Base-by-base conservation (phyloP, 1,140 invertebrate species). In the Polyergus mexicanus region DNA sequence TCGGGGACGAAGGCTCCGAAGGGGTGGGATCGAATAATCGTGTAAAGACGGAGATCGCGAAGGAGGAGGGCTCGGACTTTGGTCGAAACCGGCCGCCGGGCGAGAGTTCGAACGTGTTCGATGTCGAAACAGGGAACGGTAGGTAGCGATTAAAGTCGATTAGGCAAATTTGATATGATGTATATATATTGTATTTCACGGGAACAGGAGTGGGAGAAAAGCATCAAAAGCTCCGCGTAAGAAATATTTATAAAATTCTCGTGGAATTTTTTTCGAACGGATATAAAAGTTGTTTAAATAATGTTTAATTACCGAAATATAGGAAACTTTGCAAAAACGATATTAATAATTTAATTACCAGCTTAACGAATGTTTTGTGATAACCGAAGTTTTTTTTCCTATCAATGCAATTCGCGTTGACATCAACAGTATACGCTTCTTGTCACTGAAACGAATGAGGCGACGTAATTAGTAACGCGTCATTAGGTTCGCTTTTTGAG, bases 111-210 rank as follows among this genome's bases (percentile, higher is more conserved):
- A 38, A 44, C 19, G n/a, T 19, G 7, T 56, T 47, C 7, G 75
- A 68, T 86, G 88, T 89, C 83, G 75, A 65, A 22, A 74, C 68
- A 28, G 58, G 25, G 28, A 83, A 83, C 54, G 78, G 78, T 83
- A 83, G 54, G 78, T 72, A 44, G 11, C 54, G 68, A 58, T 41
- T n/a, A 22, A 35, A 16, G 32, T 44, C 19, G 25, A 72, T 58
- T 11, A 10, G 11, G 11, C 16, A 38, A 35, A 56, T 28, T 71
- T 35, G 11, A 0, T 13, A 58, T 25, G 47, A 28, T 32, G 25
- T 28, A 32, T 41, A 3, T 11, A 41, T 11, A 41, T 1, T n/a
- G n/a, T n/a, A 54, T 54, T 51, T 25, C 11, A 65, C 8, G 19
- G 16, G 19, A 19, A 60, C 8, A 8, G 11, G 44, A 10, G 10